Conservation (phyloP, 2,113 vertebrate genomes). For the Genyomyrus donnyi region DNA sequence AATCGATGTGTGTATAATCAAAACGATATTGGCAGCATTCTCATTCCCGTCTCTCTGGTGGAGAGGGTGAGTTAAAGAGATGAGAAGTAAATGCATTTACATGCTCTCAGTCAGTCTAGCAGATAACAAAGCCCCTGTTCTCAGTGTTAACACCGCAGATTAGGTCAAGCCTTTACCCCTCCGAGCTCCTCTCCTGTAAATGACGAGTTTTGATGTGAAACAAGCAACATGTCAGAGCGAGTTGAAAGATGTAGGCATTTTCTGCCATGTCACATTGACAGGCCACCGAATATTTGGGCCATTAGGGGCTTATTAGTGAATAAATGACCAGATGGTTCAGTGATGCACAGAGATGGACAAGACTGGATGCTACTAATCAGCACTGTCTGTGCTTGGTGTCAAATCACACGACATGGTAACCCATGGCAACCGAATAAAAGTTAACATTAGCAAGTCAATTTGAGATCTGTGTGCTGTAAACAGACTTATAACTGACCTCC, state of each 20-base stretch:
- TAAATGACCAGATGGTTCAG: slow-evolving; percentile 99
- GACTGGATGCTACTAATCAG: slow-evolving; percentile 99
- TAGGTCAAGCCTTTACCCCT: slow-evolving; percentile 99
- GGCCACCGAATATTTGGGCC: slow-evolving; percentile 99
- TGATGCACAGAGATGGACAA: slow-evolving; percentile 99
- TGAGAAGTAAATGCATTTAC: slow-evolving; percentile 95
- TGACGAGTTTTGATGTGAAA: slow-evolving; percentile 99
- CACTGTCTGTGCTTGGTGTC: slow-evolving; percentile 98
- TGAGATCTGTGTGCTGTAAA: slow-evolving; percentile 94
- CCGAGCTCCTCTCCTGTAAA: slow-evolving; percentile 99
- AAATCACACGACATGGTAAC: slow-evolving; percentile 99
- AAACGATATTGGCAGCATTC: slow-evolving; percentile 65
- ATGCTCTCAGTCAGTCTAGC: slow-evolving; percentile 90
- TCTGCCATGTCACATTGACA: slow-evolving; percentile 99
- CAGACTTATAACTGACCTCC: slow-evolving; percentile 76
- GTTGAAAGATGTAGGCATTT: slow-evolving; percentile 99
- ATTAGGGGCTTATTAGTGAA: slow-evolving; percentile 99
- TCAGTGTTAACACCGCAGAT: slow-evolving; percentile 99
- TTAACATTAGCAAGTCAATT: slow-evolving; percentile 99
- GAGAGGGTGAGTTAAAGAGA: slow-evolving; percentile 53
- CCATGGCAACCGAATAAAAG: slow-evolving; percentile 99
- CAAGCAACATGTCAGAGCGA: slow-evolving; percentile 99
- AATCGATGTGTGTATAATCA: slow-evolving; percentile 70
- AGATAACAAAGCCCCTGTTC: slow-evolving; percentile 94
- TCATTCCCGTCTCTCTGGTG: slow-evolving; percentile 55